Evolutionary conservation across 2,113 vertebrate genomes (phyloP).

Genomic region (Syngnathus scovelli): DNA sequence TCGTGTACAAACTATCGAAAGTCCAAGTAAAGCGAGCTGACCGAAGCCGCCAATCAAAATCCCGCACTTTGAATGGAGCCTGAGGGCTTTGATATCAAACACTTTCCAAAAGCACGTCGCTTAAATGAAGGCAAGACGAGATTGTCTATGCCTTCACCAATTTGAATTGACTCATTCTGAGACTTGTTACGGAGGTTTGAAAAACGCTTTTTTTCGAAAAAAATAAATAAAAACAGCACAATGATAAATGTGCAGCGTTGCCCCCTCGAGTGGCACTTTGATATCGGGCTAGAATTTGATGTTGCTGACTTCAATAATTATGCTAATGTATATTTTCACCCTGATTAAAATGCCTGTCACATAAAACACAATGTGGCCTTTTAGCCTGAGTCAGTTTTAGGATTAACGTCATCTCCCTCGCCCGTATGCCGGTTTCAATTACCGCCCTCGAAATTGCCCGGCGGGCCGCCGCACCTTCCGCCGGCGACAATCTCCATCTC

Average conservation of each 20-base stretch:
- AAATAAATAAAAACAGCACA: not conserved
- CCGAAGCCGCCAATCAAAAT: not conserved
- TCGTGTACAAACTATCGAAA: not conserved
- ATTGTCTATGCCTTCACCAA: too few relatives aligned
- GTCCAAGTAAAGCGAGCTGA: not conserved
- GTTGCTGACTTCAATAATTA: conserved; percentile 2
- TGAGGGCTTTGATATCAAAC: not conserved
- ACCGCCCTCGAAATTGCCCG: conserved; percentile 2
- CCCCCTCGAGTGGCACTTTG: not conserved
- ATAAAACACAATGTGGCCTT: conserved; percentile 8
- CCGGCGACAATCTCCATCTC: conserved; percentile 6
- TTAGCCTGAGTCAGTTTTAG: conserved; percentile 8
- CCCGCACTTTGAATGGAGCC: not conserved
- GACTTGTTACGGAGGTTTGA: not conserved
- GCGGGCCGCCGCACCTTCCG: not conserved
- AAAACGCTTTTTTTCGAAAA: not conserved
- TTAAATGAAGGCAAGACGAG: too few relatives aligned
- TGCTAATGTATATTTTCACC: not conserved
- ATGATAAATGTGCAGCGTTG: not conserved
- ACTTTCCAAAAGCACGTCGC: not conserved
- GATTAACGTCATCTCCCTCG: conserved; percentile 2
- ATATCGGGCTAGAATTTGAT: conserved; percentile 1
- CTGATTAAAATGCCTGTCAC: conserved; percentile 5
- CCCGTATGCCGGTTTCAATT: conserved; percentile 5
- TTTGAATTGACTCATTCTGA: too few relatives aligned